Base-by-base conservation (phyloP, 1,140 invertebrate genomes). In the Ericerus pela region DNA sequence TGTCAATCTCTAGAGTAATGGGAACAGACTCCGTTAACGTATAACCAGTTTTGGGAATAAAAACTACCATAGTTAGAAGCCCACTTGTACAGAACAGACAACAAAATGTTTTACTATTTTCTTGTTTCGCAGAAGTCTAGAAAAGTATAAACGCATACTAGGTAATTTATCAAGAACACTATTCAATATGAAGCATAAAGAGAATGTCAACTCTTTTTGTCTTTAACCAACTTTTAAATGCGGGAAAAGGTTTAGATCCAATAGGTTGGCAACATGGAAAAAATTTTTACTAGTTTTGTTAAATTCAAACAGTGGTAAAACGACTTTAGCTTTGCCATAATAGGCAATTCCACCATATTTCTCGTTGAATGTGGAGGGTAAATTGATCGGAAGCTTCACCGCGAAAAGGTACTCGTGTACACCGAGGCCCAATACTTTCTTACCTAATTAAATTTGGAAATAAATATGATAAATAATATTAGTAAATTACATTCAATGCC, bases 221-320 rank as follows among this genome's bases (percentile, higher is more conserved):
- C 16, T 14, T 52, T 22, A 43, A 53, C 47, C 47, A 26, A 51
- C 52, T 16, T 31, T 20, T 31, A 58, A 55, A 36, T 41, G 26
- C 26, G 51, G 52, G 70, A 82, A 80, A 58, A 77, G 71, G 72
- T 91, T 92, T 53, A 92, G 76, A 71, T 93, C 86, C 58, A 88
- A 75, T 18, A 84, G 79, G 60, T 82, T 80, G 22, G 89, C 78
- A 11, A 93, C 82, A n/a, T 84, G 89, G 63, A 92, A 89, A 1
- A 82, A 80, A 70, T 79, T 80, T 72, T 89, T 89, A 43, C 79
- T 79, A 62, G 88, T 84, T 63, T 88, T 81, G 71, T 91, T 87
- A 66, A 88, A 87, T 58, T 85, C 85, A n/a, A n/a, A n/a, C 87
- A 87, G 91, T 33, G 87, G 86, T 22, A 87, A 76, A 69, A 90